phyloP scores from a whole-genome alignment of 2,888 invertebrate species.

The Cerastis leucographa region DNA sequence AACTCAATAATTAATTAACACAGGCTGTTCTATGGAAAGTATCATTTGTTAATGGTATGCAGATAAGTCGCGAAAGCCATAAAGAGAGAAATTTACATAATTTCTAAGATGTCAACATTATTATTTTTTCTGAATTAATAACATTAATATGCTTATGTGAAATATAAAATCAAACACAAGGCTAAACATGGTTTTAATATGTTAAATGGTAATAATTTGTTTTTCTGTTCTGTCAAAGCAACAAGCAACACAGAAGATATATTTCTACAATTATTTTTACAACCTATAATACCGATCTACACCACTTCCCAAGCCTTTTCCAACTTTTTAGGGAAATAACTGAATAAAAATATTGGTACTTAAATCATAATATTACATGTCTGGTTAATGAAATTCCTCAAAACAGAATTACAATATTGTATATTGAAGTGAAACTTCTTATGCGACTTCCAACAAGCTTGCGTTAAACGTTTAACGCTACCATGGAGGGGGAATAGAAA shows the following conservation, averaged over 20 bases:
- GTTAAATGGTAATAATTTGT: not conserved
- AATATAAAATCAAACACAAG: not conserved
- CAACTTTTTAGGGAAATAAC: no score
- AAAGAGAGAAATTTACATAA: conserved; percentile 23
- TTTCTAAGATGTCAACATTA: conserved; percentile 14
- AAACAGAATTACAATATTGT: no score
- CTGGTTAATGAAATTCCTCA: no score
- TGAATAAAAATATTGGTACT: no score
- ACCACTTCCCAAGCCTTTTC: no score
- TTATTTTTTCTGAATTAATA: conserved; percentile 14
- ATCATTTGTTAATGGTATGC: conserved; percentile 25
- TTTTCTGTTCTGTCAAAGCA: not conserved
- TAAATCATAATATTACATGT: no score
- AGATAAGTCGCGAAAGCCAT: conserved; percentile 22
- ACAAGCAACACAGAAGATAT: not conserved
- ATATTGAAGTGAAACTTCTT: no score
- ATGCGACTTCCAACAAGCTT: no score
- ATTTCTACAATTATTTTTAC: no score
- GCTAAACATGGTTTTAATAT: not conserved
- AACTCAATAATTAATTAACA: conserved; percentile 26
- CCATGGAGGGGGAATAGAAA: no score
- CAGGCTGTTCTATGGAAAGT: conserved; percentile 29
- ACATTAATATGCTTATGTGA: not conserved
- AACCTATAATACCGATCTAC: no score
- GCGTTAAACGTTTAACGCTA: no score